Conservation (phyloP, 2,797 vertebrate species). For the Fistularia commersonii region DNA sequence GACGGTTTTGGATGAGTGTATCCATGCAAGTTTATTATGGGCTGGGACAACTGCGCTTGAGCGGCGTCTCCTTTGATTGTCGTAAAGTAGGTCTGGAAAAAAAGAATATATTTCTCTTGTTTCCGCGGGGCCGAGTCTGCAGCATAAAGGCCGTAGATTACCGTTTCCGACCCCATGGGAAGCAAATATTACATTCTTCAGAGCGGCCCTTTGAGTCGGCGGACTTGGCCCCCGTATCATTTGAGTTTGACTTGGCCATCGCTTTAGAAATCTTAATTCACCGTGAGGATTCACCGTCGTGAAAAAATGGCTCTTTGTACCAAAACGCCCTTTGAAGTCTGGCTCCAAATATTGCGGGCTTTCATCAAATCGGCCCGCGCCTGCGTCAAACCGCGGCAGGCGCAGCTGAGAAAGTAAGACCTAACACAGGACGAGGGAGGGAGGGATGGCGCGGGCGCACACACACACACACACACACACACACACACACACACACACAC, state of each 20-base stretch:
- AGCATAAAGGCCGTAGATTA: slow-evolving; percentile 72
- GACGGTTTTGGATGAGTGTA: slow-evolving; percentile 42
- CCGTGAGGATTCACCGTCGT: slow-evolving; percentile 99
- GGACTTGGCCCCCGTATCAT: slow-evolving; percentile 91
- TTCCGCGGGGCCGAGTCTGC: slow-evolving; percentile 60
- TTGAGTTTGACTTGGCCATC: slow-evolving; percentile 97
- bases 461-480: neutral
- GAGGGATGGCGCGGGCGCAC: neutral
- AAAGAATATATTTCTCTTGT: slow-evolving; percentile 84
- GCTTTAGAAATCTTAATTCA: slow-evolving; percentile 99
- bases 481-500: neutral
- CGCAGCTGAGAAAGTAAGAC: slow-evolving; percentile 62
- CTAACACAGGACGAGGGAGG: too few relatives aligned
- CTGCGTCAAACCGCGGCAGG: slow-evolving; percentile 74
- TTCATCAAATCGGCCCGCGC: slow-evolving; percentile 89
- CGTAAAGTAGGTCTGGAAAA: slow-evolving; percentile 80
- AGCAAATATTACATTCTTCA: slow-evolving; percentile 97
- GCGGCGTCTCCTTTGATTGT: slow-evolving; percentile 63
- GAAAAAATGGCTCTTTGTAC: slow-evolving; percentile 96
- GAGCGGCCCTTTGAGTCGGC: slow-evolving; percentile 86
- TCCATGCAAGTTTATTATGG: slow-evolving; percentile 57
- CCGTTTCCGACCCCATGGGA: slow-evolving; percentile 76
- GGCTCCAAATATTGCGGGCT: slow-evolving; percentile 86
- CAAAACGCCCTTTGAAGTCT: slow-evolving; percentile 92
- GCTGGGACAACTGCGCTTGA: slow-evolving; percentile 59